These are phyloP conservation scores for Sussaba pulchella DNA, from an alignment of 2,888 invertebrate species.

Conservation along the genomic window DNA sequence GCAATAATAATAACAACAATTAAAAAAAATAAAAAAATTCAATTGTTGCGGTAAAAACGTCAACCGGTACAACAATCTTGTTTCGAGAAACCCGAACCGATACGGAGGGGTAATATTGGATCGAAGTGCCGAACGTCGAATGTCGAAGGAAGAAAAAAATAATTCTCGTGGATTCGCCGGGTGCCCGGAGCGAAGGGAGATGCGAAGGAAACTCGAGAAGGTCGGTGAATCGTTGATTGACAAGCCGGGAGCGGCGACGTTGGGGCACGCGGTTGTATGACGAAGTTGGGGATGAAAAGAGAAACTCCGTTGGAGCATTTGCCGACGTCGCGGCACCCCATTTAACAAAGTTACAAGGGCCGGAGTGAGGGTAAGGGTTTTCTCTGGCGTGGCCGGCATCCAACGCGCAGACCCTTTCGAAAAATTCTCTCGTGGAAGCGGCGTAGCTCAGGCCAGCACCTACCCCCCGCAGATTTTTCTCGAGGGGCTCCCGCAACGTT, in stretches of 20 bases:
- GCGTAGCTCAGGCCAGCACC: slow-evolving; percentile 23
- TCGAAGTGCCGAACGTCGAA: background rate
- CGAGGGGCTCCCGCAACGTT: slow-evolving; percentile 64
- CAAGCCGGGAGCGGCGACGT: background rate
- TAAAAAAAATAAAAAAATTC: no score
- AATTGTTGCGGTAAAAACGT: no score
- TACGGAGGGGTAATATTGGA: no score
- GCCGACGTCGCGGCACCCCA: slow-evolving; percentile 56
- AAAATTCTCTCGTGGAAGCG: slow-evolving; percentile 44
- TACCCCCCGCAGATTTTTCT: slow-evolving; percentile 61
- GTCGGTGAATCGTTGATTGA: slow-evolving; percentile 36
- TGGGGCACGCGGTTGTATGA: slow-evolving; percentile 3
- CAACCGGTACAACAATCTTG: no score
- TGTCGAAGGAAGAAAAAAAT: background rate
- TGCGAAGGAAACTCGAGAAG: slow-evolving; percentile 37
- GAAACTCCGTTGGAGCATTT: slow-evolving; percentile 53
- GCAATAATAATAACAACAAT: no score
- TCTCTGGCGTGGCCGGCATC: slow-evolving; percentile 9
- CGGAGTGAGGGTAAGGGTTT: slow-evolving; percentile 35
- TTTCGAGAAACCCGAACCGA: no score
- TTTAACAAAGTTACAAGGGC: slow-evolving; percentile 61
- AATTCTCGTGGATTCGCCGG: background rate
- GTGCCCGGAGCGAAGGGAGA: slow-evolving; percentile 12
- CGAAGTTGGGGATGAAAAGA: slow-evolving; percentile 49
- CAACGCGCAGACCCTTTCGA: slow-evolving; percentile 31